Base-by-base conservation (phyloP, 2,797 vertebrate species). In the Sylvia borin region DNA sequence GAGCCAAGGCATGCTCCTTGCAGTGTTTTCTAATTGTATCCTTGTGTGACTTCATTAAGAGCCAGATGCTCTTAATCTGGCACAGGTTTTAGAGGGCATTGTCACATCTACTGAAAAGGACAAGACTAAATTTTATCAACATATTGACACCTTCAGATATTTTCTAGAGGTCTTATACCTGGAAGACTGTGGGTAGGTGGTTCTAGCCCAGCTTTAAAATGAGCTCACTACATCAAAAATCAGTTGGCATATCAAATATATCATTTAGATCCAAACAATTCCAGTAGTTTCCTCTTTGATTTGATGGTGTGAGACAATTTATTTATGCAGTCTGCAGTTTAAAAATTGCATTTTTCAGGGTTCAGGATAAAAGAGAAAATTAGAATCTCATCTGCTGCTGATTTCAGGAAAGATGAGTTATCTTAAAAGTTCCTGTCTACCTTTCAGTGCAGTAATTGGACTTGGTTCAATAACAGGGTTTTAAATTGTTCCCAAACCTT, bases 391-490 rank as follows among this genome's bases (percentile, higher is more conserved):
- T 91, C 43, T 84, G 55, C 25, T 83, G 34, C 24, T 60, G 31
- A 70, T 77, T 77, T 82, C 68, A 92, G 55, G 47, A 91, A 92
- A 48, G 62, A 31, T 81, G 67, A 74, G 24, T 64, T 88, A 48
- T 51, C 45, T 73, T 70, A 82, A 61, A 48, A 65, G 18, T 80
- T 93, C 71, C 29, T 91, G 32, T 81, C 83, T 90, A 90, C 87
- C 84, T 91, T 95, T 88, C 40, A 40, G 16, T 71, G 74, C 67
- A 78, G 51, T 77, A 67, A 34, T 40, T 90, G 58, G 65, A 94
- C 85, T 73, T 38, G 10, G 62, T 86, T 93, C 81, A 93, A 90
- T 78, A 58, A 32, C 60, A 89, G 66, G 51, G n/a, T 88, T 95
- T 96, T 75, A 80, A 19, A 55, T 54, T 90, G 54, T 72, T 87